A percentile compares a stretch with the other conserved stretches of the same genome.
Conservation (phyloP, 1,140 invertebrate species). For the Halictus rubicundus region DNA sequence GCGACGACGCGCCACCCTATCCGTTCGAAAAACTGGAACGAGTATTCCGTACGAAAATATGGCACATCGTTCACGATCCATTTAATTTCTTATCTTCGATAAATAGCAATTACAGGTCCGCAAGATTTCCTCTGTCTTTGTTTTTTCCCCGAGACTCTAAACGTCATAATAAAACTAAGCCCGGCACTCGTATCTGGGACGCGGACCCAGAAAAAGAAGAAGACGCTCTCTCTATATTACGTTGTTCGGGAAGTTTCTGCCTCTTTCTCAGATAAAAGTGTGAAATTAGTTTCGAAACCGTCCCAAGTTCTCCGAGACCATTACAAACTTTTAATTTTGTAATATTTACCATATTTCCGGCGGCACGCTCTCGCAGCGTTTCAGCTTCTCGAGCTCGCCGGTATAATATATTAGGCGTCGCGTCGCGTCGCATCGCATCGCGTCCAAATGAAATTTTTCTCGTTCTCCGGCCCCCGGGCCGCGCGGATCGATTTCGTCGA, state of each 20-base stretch:
- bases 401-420: background rate
- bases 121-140: too few relatives aligned
- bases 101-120: too few relatives aligned
- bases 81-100: too few relatives aligned
- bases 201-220: slow-evolving; percentile 8
- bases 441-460: background rate
- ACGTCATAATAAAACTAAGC: slow-evolving; percentile 4
- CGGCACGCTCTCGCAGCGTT: background rate
- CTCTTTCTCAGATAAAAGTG: slow-evolving; percentile 24
- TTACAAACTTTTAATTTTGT: slow-evolving; percentile 1
- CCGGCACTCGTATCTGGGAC: background rate
- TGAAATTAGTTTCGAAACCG: slow-evolving; percentile 30
- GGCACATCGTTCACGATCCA: too few relatives aligned
- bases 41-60: too few relatives aligned
- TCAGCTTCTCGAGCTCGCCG: background rate
- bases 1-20: too few relatives aligned
- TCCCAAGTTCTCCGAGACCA: background rate
- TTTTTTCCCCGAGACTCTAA: too few relatives aligned
- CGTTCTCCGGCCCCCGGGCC: background rate
- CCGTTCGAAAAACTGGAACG: too few relatives aligned
- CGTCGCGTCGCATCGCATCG: too few relatives aligned
- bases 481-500: too few relatives aligned
- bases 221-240: slow-evolving; percentile 8
- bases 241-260: slow-evolving; percentile 18
- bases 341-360: slow-evolving; percentile 2